A percentile compares a stretch with the other conserved stretches of the same genome.
Conservation (phyloP, 2,113 vertebrate species). For the Nerophis lumbriciformis region DNA sequence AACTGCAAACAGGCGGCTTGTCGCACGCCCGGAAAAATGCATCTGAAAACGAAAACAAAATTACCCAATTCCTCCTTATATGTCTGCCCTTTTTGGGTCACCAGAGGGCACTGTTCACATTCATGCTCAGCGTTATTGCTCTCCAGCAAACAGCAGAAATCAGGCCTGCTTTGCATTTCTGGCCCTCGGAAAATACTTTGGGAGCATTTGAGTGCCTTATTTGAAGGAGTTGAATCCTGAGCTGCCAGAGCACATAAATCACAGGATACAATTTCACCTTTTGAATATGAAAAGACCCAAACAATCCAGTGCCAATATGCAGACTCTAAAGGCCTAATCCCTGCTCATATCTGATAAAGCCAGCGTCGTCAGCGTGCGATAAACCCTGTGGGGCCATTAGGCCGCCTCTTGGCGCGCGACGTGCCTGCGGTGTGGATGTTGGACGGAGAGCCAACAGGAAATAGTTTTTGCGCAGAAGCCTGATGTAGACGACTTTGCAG, state of each 20-base stretch:
- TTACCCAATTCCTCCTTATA: no score
- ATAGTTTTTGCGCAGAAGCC: slow-evolving; percentile 45
- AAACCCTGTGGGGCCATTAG: slow-evolving; percentile 27
- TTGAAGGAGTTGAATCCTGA: slow-evolving; percentile 17
- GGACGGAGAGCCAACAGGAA: slow-evolving; percentile 43
- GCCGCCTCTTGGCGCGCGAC: slow-evolving; percentile 40
- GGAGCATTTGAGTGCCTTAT: slow-evolving; percentile 27
- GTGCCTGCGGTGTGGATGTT: slow-evolving; percentile 40
- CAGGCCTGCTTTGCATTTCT: slow-evolving; percentile 20
- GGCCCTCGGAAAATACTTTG: slow-evolving; percentile 22
- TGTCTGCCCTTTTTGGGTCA: slow-evolving; percentile 25
- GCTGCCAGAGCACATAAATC: slow-evolving; percentile 33
- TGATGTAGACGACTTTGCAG: slow-evolving; percentile 61
- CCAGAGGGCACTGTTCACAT: slow-evolving; percentile 63
- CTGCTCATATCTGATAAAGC: slow-evolving; percentile 29
- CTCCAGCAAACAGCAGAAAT: background rate
- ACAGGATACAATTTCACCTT: slow-evolving; percentile 23
- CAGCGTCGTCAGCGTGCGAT: slow-evolving; percentile 25
- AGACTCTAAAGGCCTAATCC: slow-evolving; percentile 23
- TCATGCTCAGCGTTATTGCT: background rate
- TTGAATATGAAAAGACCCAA: slow-evolving; percentile 27
- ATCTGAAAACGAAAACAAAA: slow-evolving; percentile 2
- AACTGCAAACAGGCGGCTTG: slow-evolving; percentile 39
- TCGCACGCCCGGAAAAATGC: slow-evolving; percentile 13
- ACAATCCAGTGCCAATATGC: slow-evolving; percentile 22